These are phyloP conservation scores for Drosophila mauritiana DNA, from an alignment of 1,140 invertebrate species.

Conservation along the genomic window DNA sequence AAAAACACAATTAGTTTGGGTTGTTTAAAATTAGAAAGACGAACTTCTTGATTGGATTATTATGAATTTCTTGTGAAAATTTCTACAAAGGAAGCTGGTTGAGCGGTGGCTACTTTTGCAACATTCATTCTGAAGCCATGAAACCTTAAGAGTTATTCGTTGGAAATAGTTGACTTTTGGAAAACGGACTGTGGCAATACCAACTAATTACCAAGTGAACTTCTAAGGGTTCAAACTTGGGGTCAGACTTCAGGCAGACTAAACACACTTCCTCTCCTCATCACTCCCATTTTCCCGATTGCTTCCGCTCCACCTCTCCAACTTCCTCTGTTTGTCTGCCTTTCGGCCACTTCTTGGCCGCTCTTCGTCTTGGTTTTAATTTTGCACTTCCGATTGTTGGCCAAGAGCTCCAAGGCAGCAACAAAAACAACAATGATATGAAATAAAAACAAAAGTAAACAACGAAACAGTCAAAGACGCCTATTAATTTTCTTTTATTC, in stretches of 20 bases:
- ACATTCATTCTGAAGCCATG: neutral
- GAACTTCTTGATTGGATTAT: neutral
- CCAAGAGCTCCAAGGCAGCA: conserved; percentile 37
- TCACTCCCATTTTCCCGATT: neutral
- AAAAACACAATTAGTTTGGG: neutral
- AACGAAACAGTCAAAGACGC: conserved; percentile 47
- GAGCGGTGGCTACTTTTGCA: neutral
- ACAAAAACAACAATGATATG: neutral
- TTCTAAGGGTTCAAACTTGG: conserved; percentile 41
- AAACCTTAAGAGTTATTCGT: neutral
- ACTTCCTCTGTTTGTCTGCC: conserved; percentile 35
- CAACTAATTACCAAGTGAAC: conserved; percentile 41
- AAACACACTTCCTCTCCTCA: conserved; percentile 22
- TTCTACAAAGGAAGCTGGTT: neutral
- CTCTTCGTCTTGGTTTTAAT: conserved; percentile 53
- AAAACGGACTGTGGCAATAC: conserved; percentile 5
- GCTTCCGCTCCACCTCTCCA: conserved; percentile 27
- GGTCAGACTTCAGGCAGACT: conserved; percentile 29
- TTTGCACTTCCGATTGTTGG: conserved; percentile 64
- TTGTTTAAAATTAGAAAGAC: neutral
- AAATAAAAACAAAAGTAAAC: conserved; percentile 37
- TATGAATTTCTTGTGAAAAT: too few species aligned
- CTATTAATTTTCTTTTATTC: conserved; percentile 62
- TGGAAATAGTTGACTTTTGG: conserved; percentile 14
- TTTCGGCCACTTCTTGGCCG: conserved; percentile 45